phyloP scores from a whole-genome alignment of 1,140 invertebrate genomes.

The Cardiocondyla obscurior region DNA sequence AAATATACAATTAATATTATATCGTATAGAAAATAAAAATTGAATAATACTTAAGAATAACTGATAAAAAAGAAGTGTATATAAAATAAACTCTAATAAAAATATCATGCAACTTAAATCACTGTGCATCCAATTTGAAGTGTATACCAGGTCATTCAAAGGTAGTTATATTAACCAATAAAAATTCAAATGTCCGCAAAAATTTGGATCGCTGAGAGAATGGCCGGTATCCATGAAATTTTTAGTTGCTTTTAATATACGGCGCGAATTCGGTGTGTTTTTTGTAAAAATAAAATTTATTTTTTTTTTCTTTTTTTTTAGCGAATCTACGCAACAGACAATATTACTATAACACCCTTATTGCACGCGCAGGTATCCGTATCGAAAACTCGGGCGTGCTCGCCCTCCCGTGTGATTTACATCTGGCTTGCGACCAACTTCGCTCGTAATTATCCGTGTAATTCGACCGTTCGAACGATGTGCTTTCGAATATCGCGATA shows the following conservation, averaged over 20 bases:
- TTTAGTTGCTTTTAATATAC: conserved; percentile 46
- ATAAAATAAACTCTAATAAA: conserved; percentile 1
- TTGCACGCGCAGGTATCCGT: conserved; percentile 39
- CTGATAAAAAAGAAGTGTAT: not conserved
- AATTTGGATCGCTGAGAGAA: not conserved
- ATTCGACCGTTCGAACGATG: conserved; percentile 52
- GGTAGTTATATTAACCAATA: not conserved
- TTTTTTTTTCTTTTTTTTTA: conserved; percentile 43
- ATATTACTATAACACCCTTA: conserved; percentile 46
- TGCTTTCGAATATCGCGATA: conserved; percentile 56
- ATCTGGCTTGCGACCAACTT: conserved; percentile 51
- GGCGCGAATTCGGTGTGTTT: conserved; percentile 27
- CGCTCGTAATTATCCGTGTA: conserved; percentile 50
- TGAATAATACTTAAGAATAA: no score
- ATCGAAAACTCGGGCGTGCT: conserved; percentile 14
- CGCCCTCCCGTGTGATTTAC: conserved; percentile 31
- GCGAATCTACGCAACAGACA: not conserved
- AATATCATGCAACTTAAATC: not conserved
- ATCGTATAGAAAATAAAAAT: no score
- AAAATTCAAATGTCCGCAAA: conserved; percentile 30
- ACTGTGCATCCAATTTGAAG: not conserved
- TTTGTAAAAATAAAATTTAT: conserved; percentile 32
- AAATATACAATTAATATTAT: no score
- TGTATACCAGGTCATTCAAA: not conserved
- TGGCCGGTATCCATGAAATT: conserved; percentile 17